Conservation (phyloP, 2,888 invertebrate genomes). For the Spodoptera exigua region DNA sequence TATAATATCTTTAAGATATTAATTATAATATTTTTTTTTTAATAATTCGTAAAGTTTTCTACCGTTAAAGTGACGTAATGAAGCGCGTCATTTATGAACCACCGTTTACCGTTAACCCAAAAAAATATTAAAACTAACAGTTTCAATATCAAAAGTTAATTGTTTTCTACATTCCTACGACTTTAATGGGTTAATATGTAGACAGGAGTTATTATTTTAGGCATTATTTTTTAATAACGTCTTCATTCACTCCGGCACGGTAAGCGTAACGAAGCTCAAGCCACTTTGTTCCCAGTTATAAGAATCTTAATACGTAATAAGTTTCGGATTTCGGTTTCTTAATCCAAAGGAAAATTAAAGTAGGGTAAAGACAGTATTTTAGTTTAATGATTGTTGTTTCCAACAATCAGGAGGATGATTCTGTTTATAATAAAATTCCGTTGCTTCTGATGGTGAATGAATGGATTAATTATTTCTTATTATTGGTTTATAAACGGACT, state of each 20-base stretch:
- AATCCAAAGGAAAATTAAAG: slow-evolving; percentile 67
- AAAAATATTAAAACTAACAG: slow-evolving; percentile 3
- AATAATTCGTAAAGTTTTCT: too few relatives aligned
- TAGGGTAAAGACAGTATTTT: slow-evolving; percentile 72
- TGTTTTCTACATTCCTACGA: slow-evolving; percentile 40
- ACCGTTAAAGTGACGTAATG: too few relatives aligned
- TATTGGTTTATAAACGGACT: neutral
- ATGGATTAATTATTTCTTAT: slow-evolving; percentile 25
- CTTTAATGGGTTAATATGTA: slow-evolving; percentile 25
- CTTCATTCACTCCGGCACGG: slow-evolving; percentile 68
- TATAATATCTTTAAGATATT: too few relatives aligned
- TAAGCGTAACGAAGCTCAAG: slow-evolving; percentile 72
- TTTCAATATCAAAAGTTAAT: slow-evolving; percentile 42
- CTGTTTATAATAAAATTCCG: slow-evolving; percentile 37
- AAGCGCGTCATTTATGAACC: too few relatives aligned
- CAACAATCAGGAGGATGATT: slow-evolving; percentile 63
- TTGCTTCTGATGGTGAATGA: slow-evolving; percentile 7
- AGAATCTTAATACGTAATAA: slow-evolving; percentile 74
- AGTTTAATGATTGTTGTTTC: slow-evolving; percentile 69
- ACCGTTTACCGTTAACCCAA: too few relatives aligned
- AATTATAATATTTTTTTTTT: too few relatives aligned
- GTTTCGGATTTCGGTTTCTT: slow-evolving; percentile 74
- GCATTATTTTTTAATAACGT: slow-evolving; percentile 76
- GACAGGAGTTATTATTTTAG: slow-evolving; percentile 22
- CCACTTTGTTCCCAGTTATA: slow-evolving; percentile 74